Conservation (phyloP, 1,140 invertebrate species). For the Nylanderia fulva region DNA sequence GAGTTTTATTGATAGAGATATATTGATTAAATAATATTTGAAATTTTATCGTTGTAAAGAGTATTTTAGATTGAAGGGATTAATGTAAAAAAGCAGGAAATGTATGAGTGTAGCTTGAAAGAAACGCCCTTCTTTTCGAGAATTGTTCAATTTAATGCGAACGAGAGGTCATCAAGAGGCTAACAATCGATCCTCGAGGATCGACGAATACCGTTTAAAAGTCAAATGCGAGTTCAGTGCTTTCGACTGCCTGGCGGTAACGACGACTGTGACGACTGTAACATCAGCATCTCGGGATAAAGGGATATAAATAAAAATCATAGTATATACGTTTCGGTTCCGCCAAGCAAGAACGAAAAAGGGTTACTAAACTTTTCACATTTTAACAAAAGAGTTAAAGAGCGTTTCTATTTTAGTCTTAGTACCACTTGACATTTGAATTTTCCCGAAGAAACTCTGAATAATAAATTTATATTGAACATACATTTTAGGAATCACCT, state of each 20-base stretch:
- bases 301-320: constrained; percentile 31
- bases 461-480: neutral
- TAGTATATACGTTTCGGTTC: neutral
- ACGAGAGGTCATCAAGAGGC: constrained; percentile 64
- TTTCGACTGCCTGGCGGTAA: constrained; percentile 46
- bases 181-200: constrained; percentile 54
- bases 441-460: neutral
- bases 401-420: neutral
- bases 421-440: neutral
- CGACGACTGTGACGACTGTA: constrained; percentile 47
- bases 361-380: neutral
- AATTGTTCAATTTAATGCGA: constrained; percentile 71
- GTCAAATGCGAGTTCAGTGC: constrained; percentile 66
- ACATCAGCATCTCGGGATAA: constrained; percentile 10
- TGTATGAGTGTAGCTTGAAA: neutral
- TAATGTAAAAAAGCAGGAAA: neutral
- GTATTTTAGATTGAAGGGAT: neutral
- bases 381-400: neutral
- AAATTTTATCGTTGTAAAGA: neutral
- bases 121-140: constrained; percentile 25
- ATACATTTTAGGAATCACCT: neutral
- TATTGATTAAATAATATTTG: neutral
- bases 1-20: neutral
- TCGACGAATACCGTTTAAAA: constrained; percentile 63
- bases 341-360: neutral